Evolutionary conservation across 2,888 invertebrate genomes (phyloP).

Genomic region (Arctia plantaginis): DNA sequence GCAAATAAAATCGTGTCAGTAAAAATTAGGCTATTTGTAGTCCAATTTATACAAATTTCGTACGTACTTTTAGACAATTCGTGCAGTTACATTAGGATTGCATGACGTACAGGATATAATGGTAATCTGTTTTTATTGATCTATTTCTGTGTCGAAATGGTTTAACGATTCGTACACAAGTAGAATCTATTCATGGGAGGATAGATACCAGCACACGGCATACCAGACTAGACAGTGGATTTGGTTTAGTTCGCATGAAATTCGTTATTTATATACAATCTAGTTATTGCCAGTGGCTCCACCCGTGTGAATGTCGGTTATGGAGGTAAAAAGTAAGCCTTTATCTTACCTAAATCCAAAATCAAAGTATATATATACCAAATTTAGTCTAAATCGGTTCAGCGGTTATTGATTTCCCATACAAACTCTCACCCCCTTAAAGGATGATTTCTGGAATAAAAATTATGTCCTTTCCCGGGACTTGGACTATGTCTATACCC

Average conservation of each 20-base stretch:
- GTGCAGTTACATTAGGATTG: neutral
- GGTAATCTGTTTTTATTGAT: conserved; percentile 20
- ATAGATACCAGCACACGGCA: neutral
- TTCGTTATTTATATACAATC: neutral
- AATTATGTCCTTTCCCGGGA: too few species aligned
- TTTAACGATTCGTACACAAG: conserved; percentile 22
- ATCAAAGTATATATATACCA: too few species aligned
- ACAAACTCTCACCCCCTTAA: too few species aligned
- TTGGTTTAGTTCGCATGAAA: neutral
- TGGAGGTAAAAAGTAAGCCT: too few species aligned
- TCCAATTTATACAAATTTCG: neutral
- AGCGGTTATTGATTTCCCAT: too few species aligned
- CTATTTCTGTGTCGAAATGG: conserved; percentile 26
- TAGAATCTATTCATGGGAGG: conserved; percentile 17
- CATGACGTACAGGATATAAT: conserved; percentile 12
- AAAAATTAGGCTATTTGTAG: neutral
- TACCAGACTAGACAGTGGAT: neutral
- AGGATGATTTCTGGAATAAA: too few species aligned
- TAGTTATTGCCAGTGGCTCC: too few species aligned
- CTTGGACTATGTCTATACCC: too few species aligned
- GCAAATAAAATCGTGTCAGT: neutral
- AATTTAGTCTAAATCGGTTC: too few species aligned
- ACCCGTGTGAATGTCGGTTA: too few species aligned
- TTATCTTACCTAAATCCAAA: too few species aligned
- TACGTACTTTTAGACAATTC: neutral